These are phyloP conservation scores for Andricus curvator DNA, from an alignment of 2,888 invertebrate species.

Conservation along the genomic window DNA sequence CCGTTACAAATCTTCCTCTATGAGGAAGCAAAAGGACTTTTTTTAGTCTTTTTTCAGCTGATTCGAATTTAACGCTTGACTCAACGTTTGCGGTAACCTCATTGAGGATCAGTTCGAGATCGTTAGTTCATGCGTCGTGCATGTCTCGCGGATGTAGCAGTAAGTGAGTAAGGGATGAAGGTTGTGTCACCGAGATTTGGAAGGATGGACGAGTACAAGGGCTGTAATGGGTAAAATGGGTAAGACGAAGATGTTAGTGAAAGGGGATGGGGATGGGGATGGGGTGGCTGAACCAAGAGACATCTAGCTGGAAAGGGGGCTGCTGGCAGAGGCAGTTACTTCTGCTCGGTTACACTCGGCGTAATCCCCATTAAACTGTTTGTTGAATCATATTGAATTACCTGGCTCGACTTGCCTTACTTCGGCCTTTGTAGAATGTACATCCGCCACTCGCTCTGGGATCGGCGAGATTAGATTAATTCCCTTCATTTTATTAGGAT, in stretches of 20 bases:
- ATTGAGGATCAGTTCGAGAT: background rate
- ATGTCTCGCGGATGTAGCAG: background rate
- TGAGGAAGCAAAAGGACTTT: background rate
- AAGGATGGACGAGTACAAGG: slow-evolving; percentile 24
- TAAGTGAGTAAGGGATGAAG: slow-evolving; percentile 46
- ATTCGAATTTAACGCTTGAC: background rate
- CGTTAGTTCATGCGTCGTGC: background rate
- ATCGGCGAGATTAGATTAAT: slow-evolving; percentile 71
- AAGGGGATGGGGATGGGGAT: slow-evolving; percentile 1
- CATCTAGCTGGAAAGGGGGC: slow-evolving; percentile 31
- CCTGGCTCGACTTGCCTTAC: slow-evolving; percentile 56
- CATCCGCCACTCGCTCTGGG: slow-evolving; percentile 58
- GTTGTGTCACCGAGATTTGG: slow-evolving; percentile 43
- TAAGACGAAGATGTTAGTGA: background rate
- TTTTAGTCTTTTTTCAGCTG: background rate
- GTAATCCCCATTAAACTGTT: slow-evolving; percentile 71
- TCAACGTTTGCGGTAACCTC: background rate
- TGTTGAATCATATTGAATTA: slow-evolving; percentile 73
- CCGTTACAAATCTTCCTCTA: too few relatives aligned
- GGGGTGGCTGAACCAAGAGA: slow-evolving; percentile 20
- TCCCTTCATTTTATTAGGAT: slow-evolving; percentile 71
- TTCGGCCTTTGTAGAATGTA: slow-evolving; percentile 65
- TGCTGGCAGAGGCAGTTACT: slow-evolving; percentile 55
- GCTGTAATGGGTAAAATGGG: background rate
- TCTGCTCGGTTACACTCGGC: slow-evolving; percentile 61